Percentiles rank a stretch among this genome's conserved stretches.
phyloP scores from a whole-genome alignment of 30 jellyfish, hydroid and myxozoan genomes.

The Pseudorhiza aurosa region DNA sequence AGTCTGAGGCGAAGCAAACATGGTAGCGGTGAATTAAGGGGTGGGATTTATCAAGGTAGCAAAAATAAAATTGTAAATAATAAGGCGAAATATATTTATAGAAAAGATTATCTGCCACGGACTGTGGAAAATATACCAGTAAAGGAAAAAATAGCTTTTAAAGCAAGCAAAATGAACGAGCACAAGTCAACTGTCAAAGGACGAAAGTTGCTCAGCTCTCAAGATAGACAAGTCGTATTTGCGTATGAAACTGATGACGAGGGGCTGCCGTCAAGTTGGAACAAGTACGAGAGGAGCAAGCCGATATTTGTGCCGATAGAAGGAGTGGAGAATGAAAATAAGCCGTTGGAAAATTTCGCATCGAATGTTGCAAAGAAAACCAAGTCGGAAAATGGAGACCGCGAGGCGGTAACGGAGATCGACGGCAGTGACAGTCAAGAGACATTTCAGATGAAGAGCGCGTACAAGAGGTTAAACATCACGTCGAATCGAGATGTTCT shows the following conservation, averaged over 20 bases:
- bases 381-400: background rate
- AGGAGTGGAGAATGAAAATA: slow-evolving; percentile 63
- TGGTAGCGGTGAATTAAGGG: background rate
- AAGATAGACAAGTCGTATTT: background rate
- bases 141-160: slow-evolving; percentile 1
- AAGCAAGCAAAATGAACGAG: background rate
- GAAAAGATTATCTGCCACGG: background rate
- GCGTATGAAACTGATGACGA: slow-evolving; percentile 68
- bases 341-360: slow-evolving; percentile 2
- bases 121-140: background rate
- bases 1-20: background rate
- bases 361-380: background rate
- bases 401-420: background rate
- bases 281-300: background rate
- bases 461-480: slow-evolving; percentile 35
- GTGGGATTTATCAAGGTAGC: too few relatives aligned
- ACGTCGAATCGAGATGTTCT: slow-evolving; percentile 55
- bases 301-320: slow-evolving; percentile 71
- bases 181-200: slow-evolving; percentile 14
- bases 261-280: slow-evolving; percentile 58
- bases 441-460: slow-evolving; percentile 15
- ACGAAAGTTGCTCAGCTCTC: slow-evolving; percentile 36
- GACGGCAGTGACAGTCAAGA: slow-evolving; percentile 9
- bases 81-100: background rate
- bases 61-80: background rate